A percentile compares a stretch with the other conserved stretches of the same genome.
Conservation (phyloP, 2,797 vertebrate species). For the Rhabdophis nuchalis region DNA sequence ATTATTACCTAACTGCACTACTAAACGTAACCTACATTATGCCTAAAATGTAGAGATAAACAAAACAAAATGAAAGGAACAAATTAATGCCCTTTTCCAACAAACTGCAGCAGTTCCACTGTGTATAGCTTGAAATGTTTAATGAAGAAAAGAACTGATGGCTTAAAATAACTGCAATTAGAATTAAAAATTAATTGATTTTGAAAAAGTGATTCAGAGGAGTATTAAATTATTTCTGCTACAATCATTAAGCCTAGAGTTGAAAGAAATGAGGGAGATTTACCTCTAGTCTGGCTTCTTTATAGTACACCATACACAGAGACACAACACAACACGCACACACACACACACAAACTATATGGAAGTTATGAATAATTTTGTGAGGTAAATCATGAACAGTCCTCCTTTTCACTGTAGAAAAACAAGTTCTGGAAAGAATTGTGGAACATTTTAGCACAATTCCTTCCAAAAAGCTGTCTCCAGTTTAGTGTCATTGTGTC, state of each 20-base stretch:
- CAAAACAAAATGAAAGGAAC: constrained; percentile 4
- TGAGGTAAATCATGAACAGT: constrained; percentile 23
- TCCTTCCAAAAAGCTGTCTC: background rate
- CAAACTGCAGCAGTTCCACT: constrained; percentile 39
- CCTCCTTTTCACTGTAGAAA: background rate
- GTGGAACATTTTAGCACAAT: background rate
- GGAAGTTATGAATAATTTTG: constrained; percentile 42
- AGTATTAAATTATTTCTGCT: constrained; percentile 67
- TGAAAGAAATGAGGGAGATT: constrained; percentile 43
- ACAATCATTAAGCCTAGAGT: constrained; percentile 58
- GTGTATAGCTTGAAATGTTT: constrained; percentile 56
- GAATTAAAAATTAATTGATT: constrained; percentile 69
- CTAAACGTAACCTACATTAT: background rate
- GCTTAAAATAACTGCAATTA: constrained; percentile 64
- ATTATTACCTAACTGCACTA: background rate
- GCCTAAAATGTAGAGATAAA: background rate
- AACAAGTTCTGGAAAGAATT: background rate
- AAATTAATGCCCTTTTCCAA: constrained; percentile 31
- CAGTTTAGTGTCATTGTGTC: constrained; percentile 17
- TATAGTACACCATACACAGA: constrained; percentile 30
- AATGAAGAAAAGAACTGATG: constrained; percentile 68
- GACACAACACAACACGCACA: background rate
- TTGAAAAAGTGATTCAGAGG: constrained; percentile 66
- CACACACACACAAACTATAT: background rate
- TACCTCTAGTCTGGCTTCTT: constrained; percentile 40